Base-by-base conservation (phyloP, 2,113 vertebrate species). In the Entelurus aequoreus region DNA sequence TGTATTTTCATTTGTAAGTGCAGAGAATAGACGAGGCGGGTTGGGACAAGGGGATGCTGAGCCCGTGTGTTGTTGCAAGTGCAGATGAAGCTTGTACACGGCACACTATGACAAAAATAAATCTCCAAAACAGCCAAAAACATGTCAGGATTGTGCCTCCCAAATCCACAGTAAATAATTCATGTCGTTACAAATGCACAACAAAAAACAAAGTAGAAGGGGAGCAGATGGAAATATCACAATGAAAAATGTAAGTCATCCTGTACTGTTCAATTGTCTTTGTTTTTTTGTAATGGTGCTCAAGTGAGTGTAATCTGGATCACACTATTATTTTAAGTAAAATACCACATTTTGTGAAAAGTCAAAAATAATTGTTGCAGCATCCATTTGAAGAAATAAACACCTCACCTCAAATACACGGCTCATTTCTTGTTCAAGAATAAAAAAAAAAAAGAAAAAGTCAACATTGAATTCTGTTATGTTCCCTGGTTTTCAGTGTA, bases 1-100 rank as follows among this genome's bases (percentile, higher is more conserved):
- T 62, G 68, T 62, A 71, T 70, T 76, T 84, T 85, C 60, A 83
- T 80, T 69, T 71, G 64, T 71, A 63, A 48, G 64, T n/a, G 44
- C 61, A 58, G 57, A 48, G 65, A 75, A 71, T 63, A 38, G 61
- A 48, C 46, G 40, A 51, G 53, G 63, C 68, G 10, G 10, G 10
- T n/a, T 64, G 50, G 76, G 67, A 65, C 57, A 56, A 46, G 6
- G 49, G 63, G 56, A 64, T 37, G 62, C 40, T 40, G 15, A 16
- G 72, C 54, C 60, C 65, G 74, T 77, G 70, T 69, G 79, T 72
- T 72, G 69, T 71, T 73, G 67, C 63, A 75, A 71, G 78, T 60
- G 66, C 62, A 63, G 77, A 80, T 69, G 54, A 74, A 76, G 66
- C 72, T 38, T 55, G 28, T 37, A 75, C 63, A 69, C 65, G 51